Base-by-base conservation (phyloP, 2,113 vertebrate genomes). In the Etheostoma cragini region DNA sequence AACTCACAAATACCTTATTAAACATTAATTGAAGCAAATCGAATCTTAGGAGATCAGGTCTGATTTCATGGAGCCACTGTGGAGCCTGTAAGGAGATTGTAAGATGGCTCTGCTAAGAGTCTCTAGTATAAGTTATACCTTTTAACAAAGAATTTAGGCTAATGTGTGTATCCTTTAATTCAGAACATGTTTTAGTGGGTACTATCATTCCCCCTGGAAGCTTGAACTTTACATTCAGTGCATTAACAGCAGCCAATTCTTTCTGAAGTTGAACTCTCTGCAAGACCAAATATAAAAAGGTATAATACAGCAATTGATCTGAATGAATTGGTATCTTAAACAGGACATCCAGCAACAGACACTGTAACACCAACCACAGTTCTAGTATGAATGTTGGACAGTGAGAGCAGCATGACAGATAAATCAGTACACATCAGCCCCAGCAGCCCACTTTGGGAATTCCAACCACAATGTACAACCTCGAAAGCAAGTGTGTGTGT, bases 21-120 rank as follows among this genome's bases (percentile, higher is more conserved):
- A 85, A 82, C 46, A 72, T 53, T 79, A 89, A 83, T 38, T 76
- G 74, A 82, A 66, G 78, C 74, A 88, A 89, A 94, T 91, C 74
- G 65, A 82, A 94, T 90, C 68, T 75, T 42, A 56, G 50, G 38
- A 65, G 70, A 88, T 74, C 72, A 88, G 72, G 19, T 87, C 80
- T 80, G 78, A 75, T 85, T 91, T 82, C 71, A 89, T 26, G 52
- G 60, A 80, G 60, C 58, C 22, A 5, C 30, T 16, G 63, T 38
- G 61, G 58, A 73, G 78, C 54, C 61, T 71, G 74, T 38, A 12
- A 42, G 26, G 21, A 64, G 42, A 82, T 3, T n/a, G 16, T 4
- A 22, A 63, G 14, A 76, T 24, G 22, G 60, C 17, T 60, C 54
- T 1, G 1, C 10, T 45, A 22, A 67, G 38, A 73, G 47, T n/a